Conservation (phyloP, 2,888 invertebrate genomes). For the Agrochola litura region DNA sequence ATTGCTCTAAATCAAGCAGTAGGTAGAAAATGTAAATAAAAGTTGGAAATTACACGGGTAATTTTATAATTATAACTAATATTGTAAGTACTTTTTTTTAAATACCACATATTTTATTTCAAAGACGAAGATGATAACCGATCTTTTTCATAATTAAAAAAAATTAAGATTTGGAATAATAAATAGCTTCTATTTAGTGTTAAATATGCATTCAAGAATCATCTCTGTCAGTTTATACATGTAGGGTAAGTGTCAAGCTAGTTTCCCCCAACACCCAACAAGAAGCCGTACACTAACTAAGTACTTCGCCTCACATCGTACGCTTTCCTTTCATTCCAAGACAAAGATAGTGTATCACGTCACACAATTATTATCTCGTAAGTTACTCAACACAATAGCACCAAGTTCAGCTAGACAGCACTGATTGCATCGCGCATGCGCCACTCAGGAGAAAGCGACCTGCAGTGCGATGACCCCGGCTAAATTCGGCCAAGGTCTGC, state of each 20-base stretch:
- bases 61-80: too few species aligned
- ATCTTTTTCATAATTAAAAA: too few species aligned
- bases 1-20: constrained; percentile 1
- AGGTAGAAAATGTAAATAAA: neutral
- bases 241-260: neutral
- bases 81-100: too few species aligned
- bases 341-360: constrained; percentile 51
- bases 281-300: neutral
- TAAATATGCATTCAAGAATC: too few species aligned
- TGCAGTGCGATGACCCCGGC: constrained; percentile 80
- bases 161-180: too few species aligned
- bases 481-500: constrained; percentile 88
- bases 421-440: constrained; percentile 80
- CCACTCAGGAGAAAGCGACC: constrained; percentile 84
- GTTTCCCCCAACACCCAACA: neutral
- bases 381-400: constrained; percentile 65
- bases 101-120: too few species aligned
- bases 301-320: neutral
- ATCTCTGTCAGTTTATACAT: neutral
- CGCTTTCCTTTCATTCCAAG: constrained; percentile 40
- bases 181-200: neutral
- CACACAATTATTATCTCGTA: constrained; percentile 57
- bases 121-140: too few species aligned
- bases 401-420: constrained; percentile 68
- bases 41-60: too few species aligned